These are phyloP conservation scores for Drosophila mimica DNA, from an alignment of 2,888 invertebrate genomes.

Conservation along the genomic window DNA sequence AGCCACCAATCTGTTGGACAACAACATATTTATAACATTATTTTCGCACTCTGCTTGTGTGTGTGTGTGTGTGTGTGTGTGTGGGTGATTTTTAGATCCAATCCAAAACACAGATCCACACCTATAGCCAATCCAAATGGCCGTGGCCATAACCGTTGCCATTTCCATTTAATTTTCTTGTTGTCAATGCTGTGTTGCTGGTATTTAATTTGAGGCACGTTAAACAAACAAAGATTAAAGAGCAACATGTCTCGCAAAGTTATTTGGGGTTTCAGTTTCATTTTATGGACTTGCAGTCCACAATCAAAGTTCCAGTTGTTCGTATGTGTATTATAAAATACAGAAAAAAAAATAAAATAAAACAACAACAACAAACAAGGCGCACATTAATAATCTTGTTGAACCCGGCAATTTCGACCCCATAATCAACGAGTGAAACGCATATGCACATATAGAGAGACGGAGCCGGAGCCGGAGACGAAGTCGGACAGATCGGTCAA, in stretches of 20 bases:
- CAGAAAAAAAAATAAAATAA: slow-evolving; percentile 12
- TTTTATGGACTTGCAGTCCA: slow-evolving; percentile 49
- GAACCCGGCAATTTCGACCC: slow-evolving; percentile 80
- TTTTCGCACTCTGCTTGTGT: slow-evolving; percentile 63
- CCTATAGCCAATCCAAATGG: slow-evolving; percentile 5
- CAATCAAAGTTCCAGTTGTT: slow-evolving; percentile 32
- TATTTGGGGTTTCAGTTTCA: slow-evolving; percentile 58
- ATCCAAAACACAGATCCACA: background rate
- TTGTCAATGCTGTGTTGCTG: slow-evolving; percentile 53
- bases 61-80: slow-evolving; percentile 16
- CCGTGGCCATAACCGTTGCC: slow-evolving; percentile 16
- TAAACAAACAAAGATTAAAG: slow-evolving; percentile 75
- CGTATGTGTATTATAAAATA: slow-evolving; percentile 15
- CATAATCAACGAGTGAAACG: slow-evolving; percentile 80
- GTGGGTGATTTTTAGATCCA: slow-evolving; percentile 41
- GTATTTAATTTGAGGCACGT: slow-evolving; percentile 75
- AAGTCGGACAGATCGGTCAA: slow-evolving; percentile 44
- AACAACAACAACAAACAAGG: slow-evolving; percentile 44
- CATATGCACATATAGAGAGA: slow-evolving; percentile 75
- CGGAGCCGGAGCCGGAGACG: slow-evolving; percentile 28
- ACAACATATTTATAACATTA: slow-evolving; percentile 77
- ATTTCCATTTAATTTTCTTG: slow-evolving; percentile 64
- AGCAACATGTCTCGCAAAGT: slow-evolving; percentile 53
- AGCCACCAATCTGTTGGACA: slow-evolving; percentile 55
- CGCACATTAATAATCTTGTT: slow-evolving; percentile 80